Evolutionary conservation across 35 echinoderm and acorn worm genomes (phyloP).

Genomic region (Stichopus chloronotus): DNA sequence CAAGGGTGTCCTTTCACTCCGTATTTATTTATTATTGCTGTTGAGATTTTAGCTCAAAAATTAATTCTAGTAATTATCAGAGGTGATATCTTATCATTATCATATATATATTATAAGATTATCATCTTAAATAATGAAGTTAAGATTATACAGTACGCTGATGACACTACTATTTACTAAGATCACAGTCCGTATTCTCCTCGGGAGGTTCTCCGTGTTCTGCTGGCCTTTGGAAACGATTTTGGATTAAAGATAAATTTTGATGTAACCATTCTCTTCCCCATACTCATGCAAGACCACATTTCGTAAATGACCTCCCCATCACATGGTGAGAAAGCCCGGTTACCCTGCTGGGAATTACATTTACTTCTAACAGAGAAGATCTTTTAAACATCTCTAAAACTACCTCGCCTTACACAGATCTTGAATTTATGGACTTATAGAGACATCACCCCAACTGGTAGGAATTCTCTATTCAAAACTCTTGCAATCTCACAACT

Average conservation of each 20-base stretch:
- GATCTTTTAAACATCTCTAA: no score
- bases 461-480: no score
- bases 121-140: background rate
- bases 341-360: background rate
- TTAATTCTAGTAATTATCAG: background rate
- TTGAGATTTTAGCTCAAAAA: background rate
- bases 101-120: no score
- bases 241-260: background rate
- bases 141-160: constrained; percentile 13
- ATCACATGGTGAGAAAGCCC: background rate
- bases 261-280: background rate
- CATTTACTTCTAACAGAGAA: no score
- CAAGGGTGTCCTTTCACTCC: background rate
- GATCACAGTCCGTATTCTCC: background rate
- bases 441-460: no score
- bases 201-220: no score
- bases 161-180: constrained; percentile 19
- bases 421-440: no score
- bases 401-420: no score
- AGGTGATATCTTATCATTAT: no score
- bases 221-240: background rate
- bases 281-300: background rate
- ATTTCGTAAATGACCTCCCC: background rate
- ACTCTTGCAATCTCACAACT: no score
- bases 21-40: background rate